phyloP scores from a whole-genome alignment of 2,113 vertebrate species.

The Odontesthes bonariensis region DNA sequence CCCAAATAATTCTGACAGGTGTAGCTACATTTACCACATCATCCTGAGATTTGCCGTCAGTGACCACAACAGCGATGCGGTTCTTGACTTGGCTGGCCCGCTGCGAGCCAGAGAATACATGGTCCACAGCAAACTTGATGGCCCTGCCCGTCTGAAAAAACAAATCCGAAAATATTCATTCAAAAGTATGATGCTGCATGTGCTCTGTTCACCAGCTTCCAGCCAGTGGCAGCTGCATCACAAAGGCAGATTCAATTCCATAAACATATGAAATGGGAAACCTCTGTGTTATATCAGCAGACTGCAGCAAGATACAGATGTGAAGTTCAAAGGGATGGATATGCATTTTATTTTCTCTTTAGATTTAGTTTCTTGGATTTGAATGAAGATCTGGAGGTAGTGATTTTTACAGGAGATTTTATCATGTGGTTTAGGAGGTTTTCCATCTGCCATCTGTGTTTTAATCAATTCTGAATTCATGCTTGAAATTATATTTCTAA shows the following conservation, averaged over 20 bases:
- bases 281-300: background rate
- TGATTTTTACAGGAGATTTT: too few relatives aligned
- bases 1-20: background rate
- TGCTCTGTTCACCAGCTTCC: background rate
- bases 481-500: too few relatives aligned
- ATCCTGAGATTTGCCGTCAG: constrained; percentile 87
- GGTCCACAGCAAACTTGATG: constrained; percentile 84
- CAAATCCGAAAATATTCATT: too few relatives aligned
- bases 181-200: too few relatives aligned
- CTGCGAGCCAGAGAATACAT: constrained; percentile 81
- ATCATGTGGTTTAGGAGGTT: too few relatives aligned
- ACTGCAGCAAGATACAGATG: too few relatives aligned
- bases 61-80: constrained; percentile 85
- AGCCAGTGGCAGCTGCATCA: background rate
- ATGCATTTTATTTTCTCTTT: background rate
- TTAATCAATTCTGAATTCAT: background rate
- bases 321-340: background rate
- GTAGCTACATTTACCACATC: constrained; percentile 74
- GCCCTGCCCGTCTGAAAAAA: constrained; percentile 82
- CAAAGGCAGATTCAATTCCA: too few relatives aligned
- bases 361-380: too few relatives aligned
- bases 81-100: constrained; percentile 78
- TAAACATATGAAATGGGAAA: background rate
- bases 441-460: background rate
- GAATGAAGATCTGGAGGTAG: too few relatives aligned